phyloP scores from a whole-genome alignment of 2,113 vertebrate genomes.

The Notiomystis cincta region DNA sequence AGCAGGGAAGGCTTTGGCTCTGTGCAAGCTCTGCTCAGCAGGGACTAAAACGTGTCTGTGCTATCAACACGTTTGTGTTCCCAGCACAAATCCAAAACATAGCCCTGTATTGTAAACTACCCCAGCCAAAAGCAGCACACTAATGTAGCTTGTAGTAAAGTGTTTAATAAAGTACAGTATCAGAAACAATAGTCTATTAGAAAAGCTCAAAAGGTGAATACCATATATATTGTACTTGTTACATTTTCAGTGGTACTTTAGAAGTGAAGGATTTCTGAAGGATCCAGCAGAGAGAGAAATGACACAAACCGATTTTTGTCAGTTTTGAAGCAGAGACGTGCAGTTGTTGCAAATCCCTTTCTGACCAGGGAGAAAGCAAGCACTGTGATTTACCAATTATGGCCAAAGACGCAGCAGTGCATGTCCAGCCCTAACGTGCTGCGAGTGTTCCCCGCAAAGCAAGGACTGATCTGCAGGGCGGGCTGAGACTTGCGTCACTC shows the following conservation, averaged over 20 bases:
- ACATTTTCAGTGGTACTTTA: constrained; percentile 11
- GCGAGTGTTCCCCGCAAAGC: neutral
- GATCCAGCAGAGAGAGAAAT: constrained; percentile 4
- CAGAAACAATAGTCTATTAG: constrained; percentile 62
- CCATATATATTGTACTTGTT: neutral
- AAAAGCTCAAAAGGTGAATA: constrained; percentile 47
- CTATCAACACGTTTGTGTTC: neutral
- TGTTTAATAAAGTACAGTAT: constrained; percentile 70
- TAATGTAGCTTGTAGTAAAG: constrained; percentile 61
- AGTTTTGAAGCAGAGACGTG: neutral
- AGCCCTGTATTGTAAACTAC: neutral
- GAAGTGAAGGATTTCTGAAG: neutral
- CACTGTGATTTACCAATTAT: neutral
- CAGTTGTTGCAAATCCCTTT: neutral
- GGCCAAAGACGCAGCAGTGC: neutral
- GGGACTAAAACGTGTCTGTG: rapidly evolving
- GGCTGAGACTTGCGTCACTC: neutral
- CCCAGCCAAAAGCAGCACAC: neutral
- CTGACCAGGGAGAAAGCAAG: neutral
- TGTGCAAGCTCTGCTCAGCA: neutral
- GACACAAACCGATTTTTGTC: neutral
- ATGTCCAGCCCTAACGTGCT: neutral
- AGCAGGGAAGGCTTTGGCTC: neutral
- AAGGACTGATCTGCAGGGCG: neutral
- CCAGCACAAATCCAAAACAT: neutral